These are phyloP conservation scores for Perca fluviatilis DNA, from an alignment of 2,113 vertebrate species.

Conservation along the genomic window DNA sequence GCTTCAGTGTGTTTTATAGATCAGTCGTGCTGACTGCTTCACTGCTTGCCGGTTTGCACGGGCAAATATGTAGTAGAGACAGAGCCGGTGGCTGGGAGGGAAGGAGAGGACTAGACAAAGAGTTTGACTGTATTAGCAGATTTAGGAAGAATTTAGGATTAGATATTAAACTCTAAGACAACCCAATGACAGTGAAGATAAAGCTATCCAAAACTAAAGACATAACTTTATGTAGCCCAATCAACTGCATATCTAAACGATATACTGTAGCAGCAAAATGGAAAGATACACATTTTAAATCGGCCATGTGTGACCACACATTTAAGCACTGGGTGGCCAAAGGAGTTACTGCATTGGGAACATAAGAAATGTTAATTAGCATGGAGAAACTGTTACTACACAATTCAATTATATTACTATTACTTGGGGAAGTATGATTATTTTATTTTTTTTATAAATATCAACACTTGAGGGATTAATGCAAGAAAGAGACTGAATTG, in stretches of 20 bases:
- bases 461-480: background rate
- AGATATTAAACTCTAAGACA: background rate
- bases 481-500: background rate
- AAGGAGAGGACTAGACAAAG: background rate
- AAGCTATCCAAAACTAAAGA: background rate
- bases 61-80: background rate
- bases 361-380: too few relatives aligned
- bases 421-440: background rate
- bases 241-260: too few relatives aligned
- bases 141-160: conserved; percentile 1
- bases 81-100: background rate
- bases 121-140: background rate
- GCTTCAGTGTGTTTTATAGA: conserved; percentile 59
- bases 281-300: background rate
- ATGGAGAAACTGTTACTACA: background rate
- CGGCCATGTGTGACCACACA: background rate
- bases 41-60: background rate
- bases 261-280: background rate
- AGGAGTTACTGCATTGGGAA: background rate
- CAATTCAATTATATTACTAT: background rate
- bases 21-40: conserved; percentile 32
- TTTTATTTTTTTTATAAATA: background rate
- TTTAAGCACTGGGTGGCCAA: background rate
- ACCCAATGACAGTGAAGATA: too few relatives aligned
- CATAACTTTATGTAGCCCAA: background rate